phyloP scores from a whole-genome alignment of 2,888 invertebrate genomes.

The Boloria selene region DNA sequence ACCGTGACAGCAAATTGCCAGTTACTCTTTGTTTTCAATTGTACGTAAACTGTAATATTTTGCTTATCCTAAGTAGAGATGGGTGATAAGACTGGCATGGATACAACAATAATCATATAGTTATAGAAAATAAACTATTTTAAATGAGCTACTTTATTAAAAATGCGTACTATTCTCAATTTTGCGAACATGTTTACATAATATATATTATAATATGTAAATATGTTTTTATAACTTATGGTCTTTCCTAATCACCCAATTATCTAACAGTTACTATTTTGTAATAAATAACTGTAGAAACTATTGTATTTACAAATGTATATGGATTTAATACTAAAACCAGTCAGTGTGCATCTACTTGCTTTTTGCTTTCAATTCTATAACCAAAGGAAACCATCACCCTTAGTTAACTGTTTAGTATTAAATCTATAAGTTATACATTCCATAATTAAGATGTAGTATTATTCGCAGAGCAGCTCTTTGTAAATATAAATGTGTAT shows the following conservation, averaged over 20 bases:
- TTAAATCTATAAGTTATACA: slow-evolving; percentile 67
- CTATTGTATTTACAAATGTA: slow-evolving; percentile 17
- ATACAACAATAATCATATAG: not conserved
- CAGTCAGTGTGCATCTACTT: slow-evolving; percentile 18
- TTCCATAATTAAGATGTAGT: slow-evolving; percentile 67
- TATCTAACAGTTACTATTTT: slow-evolving; percentile 1
- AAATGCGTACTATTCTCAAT: too few relatives aligned
- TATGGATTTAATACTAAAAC: slow-evolving; percentile 37
- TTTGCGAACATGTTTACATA: too few relatives aligned
- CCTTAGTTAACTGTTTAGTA: slow-evolving; percentile 51
- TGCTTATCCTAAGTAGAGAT: not conserved
- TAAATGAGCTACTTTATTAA: too few relatives aligned
- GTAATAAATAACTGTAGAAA: slow-evolving; percentile 2
- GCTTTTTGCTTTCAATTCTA: slow-evolving; percentile 16
- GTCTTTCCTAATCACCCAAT: slow-evolving; percentile 2
- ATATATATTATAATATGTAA: not conserved
- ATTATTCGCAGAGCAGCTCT: slow-evolving; percentile 62
- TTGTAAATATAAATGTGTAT: slow-evolving; percentile 76
- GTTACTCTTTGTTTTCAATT: not conserved
- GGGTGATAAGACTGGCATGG: not conserved
- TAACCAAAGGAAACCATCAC: slow-evolving; percentile 28
- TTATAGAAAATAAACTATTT: too few relatives aligned
- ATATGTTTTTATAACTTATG: not conserved
- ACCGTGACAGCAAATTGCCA: slow-evolving; percentile 19
- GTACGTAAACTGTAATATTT: not conserved